Base-by-base conservation (phyloP, 2,113 vertebrate species). In the Phyllostomus discolor region DNA sequence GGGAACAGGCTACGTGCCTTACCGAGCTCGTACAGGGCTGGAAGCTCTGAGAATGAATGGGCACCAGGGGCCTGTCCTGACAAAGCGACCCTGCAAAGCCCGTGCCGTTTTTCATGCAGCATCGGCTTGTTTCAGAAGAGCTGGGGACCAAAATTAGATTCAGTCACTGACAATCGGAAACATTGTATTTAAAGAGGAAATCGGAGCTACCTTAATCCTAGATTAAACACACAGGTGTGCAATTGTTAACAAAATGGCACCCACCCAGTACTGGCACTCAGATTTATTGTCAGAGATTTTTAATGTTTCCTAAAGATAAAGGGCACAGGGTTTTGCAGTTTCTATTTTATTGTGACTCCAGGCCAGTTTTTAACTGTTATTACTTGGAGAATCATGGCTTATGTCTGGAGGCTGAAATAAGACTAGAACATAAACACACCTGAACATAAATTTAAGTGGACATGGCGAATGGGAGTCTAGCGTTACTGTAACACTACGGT, bases 241-340 rank as follows among this genome's bases (percentile, higher is more conserved):
- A 0, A 11, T 97, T 96, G 96, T 70, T 97, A 93, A 97, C 80
- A 84, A 97, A 96, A 94, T 97, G 80, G 48, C 57, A 83, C 97
- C 69, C 35, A 26, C 97, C 95, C 87, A 28, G 87, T 67, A 46
- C 5, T 64, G 28, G 38, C 64, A 93, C 97, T 98, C 89, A 96
- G 59, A 95, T 96, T 70, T 94, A 93, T 88, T 88, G 95, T 96
- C 84, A 88, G 88, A 97, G 96, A 7, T 33, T 98, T 97, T 93
- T 76, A 98, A 73, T 67, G 95, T 98, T 97, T 91, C 19, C 92
- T 98, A 98, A 98, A 98, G 97, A 98, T 98, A 97, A 98, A 98
- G 97, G 98, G 96, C 97, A 98, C 64, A 41, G 75, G 95, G 79
- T 92, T 97, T 94, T 92, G 75, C 59, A 84, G 41, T 97, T 98